Conservation (phyloP, 2,797 vertebrate genomes). For the Champsocephalus esox region DNA sequence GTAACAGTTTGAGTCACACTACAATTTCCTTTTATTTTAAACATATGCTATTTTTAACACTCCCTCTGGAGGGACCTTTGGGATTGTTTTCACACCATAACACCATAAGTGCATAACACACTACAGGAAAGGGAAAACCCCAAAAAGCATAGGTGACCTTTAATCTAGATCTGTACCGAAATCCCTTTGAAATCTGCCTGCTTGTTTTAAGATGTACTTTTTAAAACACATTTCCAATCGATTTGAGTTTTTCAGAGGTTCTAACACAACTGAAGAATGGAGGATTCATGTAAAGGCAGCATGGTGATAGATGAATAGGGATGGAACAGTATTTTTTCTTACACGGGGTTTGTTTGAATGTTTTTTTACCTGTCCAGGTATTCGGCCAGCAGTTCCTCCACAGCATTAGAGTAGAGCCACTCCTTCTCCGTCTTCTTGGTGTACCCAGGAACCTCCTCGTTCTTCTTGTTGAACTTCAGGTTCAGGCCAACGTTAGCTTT, state of each 20-base stretch:
- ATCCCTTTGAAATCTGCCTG: too few relatives aligned
- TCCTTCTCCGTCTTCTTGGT: constrained; percentile 96
- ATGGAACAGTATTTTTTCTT: not conserved
- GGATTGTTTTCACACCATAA: too few relatives aligned
- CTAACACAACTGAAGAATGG: not conserved
- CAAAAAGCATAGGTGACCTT: too few relatives aligned
- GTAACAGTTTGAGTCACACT: not conserved
- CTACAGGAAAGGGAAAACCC: too few relatives aligned
- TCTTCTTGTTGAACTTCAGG: constrained; percentile 99
- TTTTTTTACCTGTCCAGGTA: constrained; percentile 91
- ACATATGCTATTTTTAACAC: too few relatives aligned
- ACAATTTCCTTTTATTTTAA: too few relatives aligned
- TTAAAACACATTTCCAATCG: too few relatives aligned
- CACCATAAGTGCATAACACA: too few relatives aligned
- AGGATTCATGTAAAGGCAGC: too few relatives aligned
- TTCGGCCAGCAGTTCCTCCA: constrained; percentile 93
- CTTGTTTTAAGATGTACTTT: too few relatives aligned
- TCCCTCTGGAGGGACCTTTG: too few relatives aligned
- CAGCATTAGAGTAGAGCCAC: constrained; percentile 96
- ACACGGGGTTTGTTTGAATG: not conserved
- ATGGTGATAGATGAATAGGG: not conserved
- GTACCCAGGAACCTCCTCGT: constrained; percentile 98
- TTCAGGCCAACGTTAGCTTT: constrained; percentile 95
- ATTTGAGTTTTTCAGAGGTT: not conserved
- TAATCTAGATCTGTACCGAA: too few relatives aligned